Evolutionary conservation across 2,113 vertebrate genomes (phyloP).

Genomic region (Reinhardtius hippoglossoides): DNA sequence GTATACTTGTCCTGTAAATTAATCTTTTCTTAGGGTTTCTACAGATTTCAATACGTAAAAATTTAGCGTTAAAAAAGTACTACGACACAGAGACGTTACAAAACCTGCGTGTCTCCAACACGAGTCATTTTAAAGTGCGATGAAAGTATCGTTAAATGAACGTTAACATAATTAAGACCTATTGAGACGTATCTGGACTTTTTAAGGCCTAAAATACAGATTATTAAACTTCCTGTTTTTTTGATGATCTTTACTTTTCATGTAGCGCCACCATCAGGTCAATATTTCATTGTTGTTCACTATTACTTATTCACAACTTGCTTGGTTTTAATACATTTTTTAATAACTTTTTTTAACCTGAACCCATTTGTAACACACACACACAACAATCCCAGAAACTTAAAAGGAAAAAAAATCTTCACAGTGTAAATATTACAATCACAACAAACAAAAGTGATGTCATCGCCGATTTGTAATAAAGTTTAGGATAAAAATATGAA

Average conservation of each 20-base stretch:
- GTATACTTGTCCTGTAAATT: too few relatives aligned
- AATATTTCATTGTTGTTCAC: background rate
- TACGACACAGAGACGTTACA: too few relatives aligned
- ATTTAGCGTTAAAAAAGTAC: too few relatives aligned
- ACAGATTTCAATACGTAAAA: too few relatives aligned
- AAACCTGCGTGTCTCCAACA: too few relatives aligned
- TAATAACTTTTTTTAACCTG: background rate
- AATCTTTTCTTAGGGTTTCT: too few relatives aligned
- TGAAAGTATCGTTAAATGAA: too few relatives aligned
- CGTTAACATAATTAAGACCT: too few relatives aligned
- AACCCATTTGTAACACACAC: background rate
- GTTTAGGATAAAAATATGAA: background rate
- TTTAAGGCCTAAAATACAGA: background rate
- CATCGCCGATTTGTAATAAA: background rate
- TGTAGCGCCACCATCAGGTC: background rate
- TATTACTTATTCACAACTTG: too few relatives aligned
- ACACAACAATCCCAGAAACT: background rate
- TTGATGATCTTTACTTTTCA: background rate
- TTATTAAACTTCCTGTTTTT: background rate
- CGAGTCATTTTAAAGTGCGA: too few relatives aligned
- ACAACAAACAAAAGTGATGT: background rate
- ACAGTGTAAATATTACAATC: background rate
- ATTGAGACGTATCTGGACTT: background rate
- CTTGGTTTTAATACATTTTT: background rate
- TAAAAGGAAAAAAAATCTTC: too few relatives aligned